Evolutionary conservation across 2,797 vertebrate species (phyloP).

Genomic region (Danionella dracula): DNA sequence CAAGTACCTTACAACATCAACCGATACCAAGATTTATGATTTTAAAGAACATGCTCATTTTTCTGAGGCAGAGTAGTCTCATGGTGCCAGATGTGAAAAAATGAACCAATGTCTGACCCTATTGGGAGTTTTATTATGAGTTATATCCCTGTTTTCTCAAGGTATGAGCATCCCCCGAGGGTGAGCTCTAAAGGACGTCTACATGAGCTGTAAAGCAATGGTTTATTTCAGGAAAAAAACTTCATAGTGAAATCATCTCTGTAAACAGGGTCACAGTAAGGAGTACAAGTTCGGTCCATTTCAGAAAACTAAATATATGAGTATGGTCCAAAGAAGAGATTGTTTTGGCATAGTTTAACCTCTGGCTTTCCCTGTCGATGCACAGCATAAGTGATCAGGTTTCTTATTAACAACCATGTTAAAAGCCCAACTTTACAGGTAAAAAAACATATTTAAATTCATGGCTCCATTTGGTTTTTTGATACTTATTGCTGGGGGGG

Average conservation of each 20-base stretch:
- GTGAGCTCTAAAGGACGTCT: constrained; percentile 39
- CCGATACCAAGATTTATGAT: constrained; percentile 47
- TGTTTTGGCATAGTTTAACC: too few species aligned
- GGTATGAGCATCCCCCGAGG: constrained; percentile 54
- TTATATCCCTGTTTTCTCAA: constrained; percentile 60
- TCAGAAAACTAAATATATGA: too few species aligned
- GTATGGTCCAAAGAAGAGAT: too few species aligned
- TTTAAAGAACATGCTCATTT: constrained; percentile 51
- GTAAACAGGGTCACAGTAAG: constrained; percentile 16
- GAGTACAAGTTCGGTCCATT: not conserved
- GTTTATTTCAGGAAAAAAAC: constrained; percentile 42
- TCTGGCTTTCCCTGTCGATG: too few species aligned
- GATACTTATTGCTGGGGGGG: too few species aligned
- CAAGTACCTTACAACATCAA: constrained; percentile 37
- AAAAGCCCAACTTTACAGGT: too few species aligned
- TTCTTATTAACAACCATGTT: too few species aligned
- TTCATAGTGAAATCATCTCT: constrained; percentile 27
- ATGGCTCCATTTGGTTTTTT: too few species aligned
- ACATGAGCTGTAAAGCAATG: constrained; percentile 44
- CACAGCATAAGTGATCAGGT: too few species aligned
- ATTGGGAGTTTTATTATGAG: constrained; percentile 53
- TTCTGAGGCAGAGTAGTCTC: constrained; percentile 35
- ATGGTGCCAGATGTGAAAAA: constrained; percentile 28
- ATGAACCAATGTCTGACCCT: constrained; percentile 34
- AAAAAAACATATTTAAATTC: too few species aligned